Evolutionary conservation across 2,888 invertebrate species (phyloP), one percentile per base, ranked within the genome.

Genomic region (Cryptus armator): DNA sequence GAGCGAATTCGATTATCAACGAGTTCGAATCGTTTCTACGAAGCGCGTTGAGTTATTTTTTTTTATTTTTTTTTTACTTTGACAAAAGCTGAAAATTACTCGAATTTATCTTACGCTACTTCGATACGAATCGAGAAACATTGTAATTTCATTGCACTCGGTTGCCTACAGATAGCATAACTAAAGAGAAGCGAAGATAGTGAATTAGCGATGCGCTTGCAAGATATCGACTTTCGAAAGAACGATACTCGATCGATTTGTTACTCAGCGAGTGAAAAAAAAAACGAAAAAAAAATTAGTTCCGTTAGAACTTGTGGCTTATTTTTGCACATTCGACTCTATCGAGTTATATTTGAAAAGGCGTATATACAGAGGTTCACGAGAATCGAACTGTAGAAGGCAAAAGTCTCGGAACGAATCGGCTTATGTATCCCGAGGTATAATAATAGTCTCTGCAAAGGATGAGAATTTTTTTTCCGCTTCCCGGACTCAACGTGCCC

Each of bases 391-490:
- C 10, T 43, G 53, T 37, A 1, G 43, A 43, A 14, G 53, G n/a
- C 37, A 43, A 51, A 64, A 37, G 19, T 51, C 10, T 64, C 2
- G 12, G 46, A n/a, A 66, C 68, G 29, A 68, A 46, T 78, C 68
- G 46, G 53, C 29, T 19, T 12, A 68, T 68, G n/a, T 32, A 37
- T 19, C 14, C 29, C 46, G 32, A 32, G 24, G 37, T 72, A 53
- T 32, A 83, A 80, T 59, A 76, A 76, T 72, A 80, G 29, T 78
- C 10, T 10, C 12, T 16, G 51, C 1, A 19, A 43, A 12, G 71
- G 71, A 62, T 75, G 64, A 64, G 51, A 81, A 85, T 86, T 7
- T 86, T 88, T 88, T 10, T 84, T 79, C 53, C 56, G 64, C 24
- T 43, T 59, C 66, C 16, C 6, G 19, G 62, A 16, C 44, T 16